Base-by-base conservation (phyloP, 2,888 invertebrate genomes). In the Rhagonycha lutea region DNA sequence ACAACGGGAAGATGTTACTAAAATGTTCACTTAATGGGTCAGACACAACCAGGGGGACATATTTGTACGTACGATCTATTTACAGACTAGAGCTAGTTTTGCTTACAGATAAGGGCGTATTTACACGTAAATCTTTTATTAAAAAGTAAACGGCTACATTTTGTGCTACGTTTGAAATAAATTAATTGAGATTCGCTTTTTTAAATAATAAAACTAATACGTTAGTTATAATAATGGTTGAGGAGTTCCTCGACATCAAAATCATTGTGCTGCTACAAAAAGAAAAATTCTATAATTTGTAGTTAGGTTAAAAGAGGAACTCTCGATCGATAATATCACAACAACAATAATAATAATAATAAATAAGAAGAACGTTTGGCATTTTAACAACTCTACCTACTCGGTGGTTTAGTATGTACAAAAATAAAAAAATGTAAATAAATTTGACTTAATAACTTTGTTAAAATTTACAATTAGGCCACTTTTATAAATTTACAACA, bases 31-130 rank as follows among this genome's bases (percentile, higher is more conserved):
- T 77, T 74, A 78, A 63, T 70, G 73, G 75, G 60, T 78, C 74
- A 68, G 78, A 78, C 75, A 78, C 78, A 78, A 78, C 78, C 78
- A 78, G 78, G 79, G 81, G 82, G 71, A 82, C 83, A 82, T 82
- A 71, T 83, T 85, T 83, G 83, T 84, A 84, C 84, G 83, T 84
- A 82, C 83, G 81, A 84, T 81, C 84, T 85, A 85, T 85, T 84
- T 85, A 85, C 85, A 85, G 83, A 85, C 85, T 85, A 85, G 85
- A 85, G 82, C 83, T 83, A 80, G 80, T 63, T 47, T 76, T 84
- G 83, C 82, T 83, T 82, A 81, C 79, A 82, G 78, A 80, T 80
- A 81, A 83, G 83, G 84, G 83, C 84, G 83, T 82, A 83, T 83
- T 84, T 84, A 83, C 81, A 80, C 76, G 78, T 73, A 63, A 18